Conservation (phyloP, 2,888 invertebrate species). For the Acheta domesticus region DNA sequence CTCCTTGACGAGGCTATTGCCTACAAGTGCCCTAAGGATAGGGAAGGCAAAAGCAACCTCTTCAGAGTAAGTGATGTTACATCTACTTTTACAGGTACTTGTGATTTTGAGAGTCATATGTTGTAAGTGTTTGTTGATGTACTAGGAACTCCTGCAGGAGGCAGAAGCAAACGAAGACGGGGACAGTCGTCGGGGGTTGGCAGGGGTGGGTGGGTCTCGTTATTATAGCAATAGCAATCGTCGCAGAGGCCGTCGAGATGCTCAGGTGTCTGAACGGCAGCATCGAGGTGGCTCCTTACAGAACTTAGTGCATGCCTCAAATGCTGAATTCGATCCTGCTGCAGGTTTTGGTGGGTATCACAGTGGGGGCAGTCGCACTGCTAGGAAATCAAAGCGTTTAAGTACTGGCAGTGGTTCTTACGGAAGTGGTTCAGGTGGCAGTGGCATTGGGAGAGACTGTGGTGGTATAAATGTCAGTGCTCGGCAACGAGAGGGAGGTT, state of each 20-base stretch:
- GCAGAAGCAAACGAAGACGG: slow-evolving; percentile 67
- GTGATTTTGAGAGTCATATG: background rate
- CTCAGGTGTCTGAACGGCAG: slow-evolving; percentile 52
- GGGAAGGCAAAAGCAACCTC: slow-evolving; percentile 77
- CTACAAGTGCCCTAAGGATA: slow-evolving; percentile 80
- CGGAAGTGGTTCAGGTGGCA: background rate
- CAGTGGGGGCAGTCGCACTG: slow-evolving; percentile 23
- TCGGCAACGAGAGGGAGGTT: slow-evolving; percentile 63
- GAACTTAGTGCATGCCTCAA: slow-evolving; percentile 51
- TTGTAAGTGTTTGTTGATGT: slow-evolving; percentile 12
- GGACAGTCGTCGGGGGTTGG: slow-evolving; percentile 40
- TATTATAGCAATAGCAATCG: slow-evolving; percentile 47
- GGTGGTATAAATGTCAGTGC: slow-evolving; percentile 45
- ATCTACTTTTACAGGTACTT: background rate
- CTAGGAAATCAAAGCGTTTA: slow-evolving; percentile 23
- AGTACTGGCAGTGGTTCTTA: slow-evolving; percentile 1
- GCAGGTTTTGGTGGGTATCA: slow-evolving; percentile 28
- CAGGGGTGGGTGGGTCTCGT: slow-evolving; percentile 26
- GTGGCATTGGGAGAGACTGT: slow-evolving; percentile 24
- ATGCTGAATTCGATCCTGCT: slow-evolving; percentile 31
- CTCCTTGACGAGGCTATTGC: slow-evolving; percentile 79
- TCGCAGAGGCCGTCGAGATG: slow-evolving; percentile 48
- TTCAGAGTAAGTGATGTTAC: slow-evolving; percentile 62
- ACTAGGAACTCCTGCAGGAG: slow-evolving; percentile 63
- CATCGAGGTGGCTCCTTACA: slow-evolving; percentile 58